These are phyloP conservation scores for Whitmania pigra DNA, from an alignment of 1,140 invertebrate genomes.

Conservation along the genomic window DNA sequence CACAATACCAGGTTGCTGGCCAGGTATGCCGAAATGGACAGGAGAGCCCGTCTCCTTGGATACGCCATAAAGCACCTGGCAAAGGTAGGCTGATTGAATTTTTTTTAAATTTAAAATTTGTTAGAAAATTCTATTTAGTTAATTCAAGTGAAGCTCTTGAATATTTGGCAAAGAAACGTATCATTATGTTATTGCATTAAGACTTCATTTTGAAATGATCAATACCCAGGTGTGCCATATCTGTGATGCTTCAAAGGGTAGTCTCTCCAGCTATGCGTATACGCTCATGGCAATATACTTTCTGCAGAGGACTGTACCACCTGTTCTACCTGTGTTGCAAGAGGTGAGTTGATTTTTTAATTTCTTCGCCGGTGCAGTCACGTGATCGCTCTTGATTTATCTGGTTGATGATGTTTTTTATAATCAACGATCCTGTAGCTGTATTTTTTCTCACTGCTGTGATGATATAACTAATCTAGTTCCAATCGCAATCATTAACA, in stretches of 20 bases:
- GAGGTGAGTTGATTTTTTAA: constrained; percentile 38
- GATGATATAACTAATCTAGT: not conserved
- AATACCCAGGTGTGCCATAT: constrained; percentile 46
- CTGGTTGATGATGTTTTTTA: not conserved
- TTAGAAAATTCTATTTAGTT: too few species aligned
- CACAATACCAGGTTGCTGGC: constrained; percentile 49
- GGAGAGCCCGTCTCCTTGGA: constrained; percentile 47
- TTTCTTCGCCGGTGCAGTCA: too few species aligned
- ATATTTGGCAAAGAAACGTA: too few species aligned
- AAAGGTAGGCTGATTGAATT: constrained; percentile 39
- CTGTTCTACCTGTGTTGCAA: constrained; percentile 53
- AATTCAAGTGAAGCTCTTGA: too few species aligned
- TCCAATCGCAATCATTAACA: not conserved
- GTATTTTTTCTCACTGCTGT: not conserved
- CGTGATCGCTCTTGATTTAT: not conserved
- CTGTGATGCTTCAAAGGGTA: constrained; percentile 52
- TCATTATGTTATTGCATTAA: not conserved
- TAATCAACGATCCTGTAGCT: too few species aligned
- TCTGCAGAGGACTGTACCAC: constrained; percentile 46
- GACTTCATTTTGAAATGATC: not conserved
- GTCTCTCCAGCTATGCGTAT: constrained; percentile 55
- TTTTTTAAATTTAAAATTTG: not conserved
- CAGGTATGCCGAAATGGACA: constrained; percentile 48
- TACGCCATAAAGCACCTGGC: constrained; percentile 51
- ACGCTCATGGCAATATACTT: constrained; percentile 52